These are phyloP conservation scores for Zosterops lateralis DNA, from an alignment of 2,113 vertebrate genomes.

Conservation along the genomic window DNA sequence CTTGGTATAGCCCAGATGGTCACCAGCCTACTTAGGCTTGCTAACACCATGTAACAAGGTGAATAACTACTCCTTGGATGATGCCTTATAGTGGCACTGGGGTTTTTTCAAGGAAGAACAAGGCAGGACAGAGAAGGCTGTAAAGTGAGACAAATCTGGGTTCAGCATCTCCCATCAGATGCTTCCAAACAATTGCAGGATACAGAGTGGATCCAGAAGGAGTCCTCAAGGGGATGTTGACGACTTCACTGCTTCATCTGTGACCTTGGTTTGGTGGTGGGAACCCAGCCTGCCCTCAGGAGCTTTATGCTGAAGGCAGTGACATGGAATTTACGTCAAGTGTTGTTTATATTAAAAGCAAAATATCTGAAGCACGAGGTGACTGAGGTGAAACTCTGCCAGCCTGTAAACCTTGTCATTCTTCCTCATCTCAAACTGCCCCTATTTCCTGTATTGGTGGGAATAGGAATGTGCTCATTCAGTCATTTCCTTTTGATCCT, in stretches of 20 bases:
- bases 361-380: not conserved
- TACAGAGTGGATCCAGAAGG: conserved; percentile 10
- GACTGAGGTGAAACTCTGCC: conserved; percentile 9
- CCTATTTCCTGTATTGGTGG: conserved; percentile 22
- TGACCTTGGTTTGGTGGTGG: conserved; percentile 2
- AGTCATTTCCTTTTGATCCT: conserved; percentile 14
- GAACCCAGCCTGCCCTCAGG: not conserved
- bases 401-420: not conserved
- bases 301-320: not conserved
- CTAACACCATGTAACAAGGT: not conserved
- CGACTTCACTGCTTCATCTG: conserved; percentile 34
- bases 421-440: not conserved
- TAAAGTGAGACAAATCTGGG: not conserved
- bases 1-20: not conserved
- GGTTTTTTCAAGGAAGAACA: not conserved
- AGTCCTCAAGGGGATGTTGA: not conserved
- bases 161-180: not conserved
- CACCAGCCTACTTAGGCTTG: not conserved
- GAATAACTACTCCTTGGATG: not conserved
- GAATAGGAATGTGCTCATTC: conserved; percentile 9
- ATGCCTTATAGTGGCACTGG: not conserved
- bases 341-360: not conserved
- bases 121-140: not conserved
- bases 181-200: conserved; percentile 58
- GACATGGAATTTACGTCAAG: not conserved